Base-by-base conservation (phyloP, 2,797 vertebrate species). In the Linurgus olivaceus region DNA sequence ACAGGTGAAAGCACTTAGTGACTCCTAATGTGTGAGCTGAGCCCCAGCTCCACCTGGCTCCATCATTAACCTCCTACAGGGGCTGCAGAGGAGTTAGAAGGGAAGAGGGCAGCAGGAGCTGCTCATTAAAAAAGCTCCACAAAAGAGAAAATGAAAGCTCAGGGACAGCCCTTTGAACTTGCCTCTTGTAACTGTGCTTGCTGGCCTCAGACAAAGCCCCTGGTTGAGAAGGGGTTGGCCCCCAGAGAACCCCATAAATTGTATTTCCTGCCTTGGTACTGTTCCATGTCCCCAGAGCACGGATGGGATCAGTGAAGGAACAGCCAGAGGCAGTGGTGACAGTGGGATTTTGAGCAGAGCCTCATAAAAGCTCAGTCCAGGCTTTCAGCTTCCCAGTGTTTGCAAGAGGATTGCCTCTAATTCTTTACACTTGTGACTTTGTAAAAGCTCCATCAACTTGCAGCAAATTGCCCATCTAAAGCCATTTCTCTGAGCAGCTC, bases 231-330 rank as follows among this genome's bases (percentile, higher is more conserved):
- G 35, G 28, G 75, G 14, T 1, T 21, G 54, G 17, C 66, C 38
- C 11, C 0, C 55, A 25, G 44, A 76, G 65, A 29, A 4, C 5
- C 12, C 40, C 42, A 11, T 2, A 12, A 61, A 45, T 3, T 2
- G 0, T 1, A 2, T 47, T 74, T 50, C 10, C 35, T 48, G 44
- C 4, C 37, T 55, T 2, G 13, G 74, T 37, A 1, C n/a, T 7
- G 11, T 2, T 11, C 1, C 1, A 0, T 1, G 0, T 47, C 37
- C 70, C 42, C 47, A 9, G 1, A 15, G 7, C 16, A 0, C 0
- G 0, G 40, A 4, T 0, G 7, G 9, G 1, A 4, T 10, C 3
- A 0, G 17, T 0, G 16, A 28, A 38, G 47, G 33, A 55, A 23
- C 7, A 10, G 24, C 9, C 17, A 4, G 10, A 0, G 1, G 16